Percentiles rank a stretch among this genome's conserved stretches.
phyloP scores from a whole-genome alignment of 2,797 vertebrate genomes.

The Fistularia tabacaria region DNA sequence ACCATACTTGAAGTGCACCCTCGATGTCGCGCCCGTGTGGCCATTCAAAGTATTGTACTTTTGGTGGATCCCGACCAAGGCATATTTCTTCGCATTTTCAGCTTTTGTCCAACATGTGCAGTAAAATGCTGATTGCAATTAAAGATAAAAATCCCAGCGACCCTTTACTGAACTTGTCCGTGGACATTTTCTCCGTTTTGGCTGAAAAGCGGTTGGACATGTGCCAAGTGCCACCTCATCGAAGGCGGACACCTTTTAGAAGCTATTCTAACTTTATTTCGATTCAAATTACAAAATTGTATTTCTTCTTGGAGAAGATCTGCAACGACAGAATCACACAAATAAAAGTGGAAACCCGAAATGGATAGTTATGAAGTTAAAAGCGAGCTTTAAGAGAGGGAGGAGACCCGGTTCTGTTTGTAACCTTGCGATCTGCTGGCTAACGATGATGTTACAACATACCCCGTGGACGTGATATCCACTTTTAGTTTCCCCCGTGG shows the following conservation, averaged over 20 bases:
- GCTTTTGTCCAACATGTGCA: background rate
- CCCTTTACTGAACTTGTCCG: background rate
- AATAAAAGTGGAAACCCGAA: no score
- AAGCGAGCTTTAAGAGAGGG: no score
- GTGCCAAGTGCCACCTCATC: slow-evolving; percentile 65
- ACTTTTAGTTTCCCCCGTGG: slow-evolving; percentile 76
- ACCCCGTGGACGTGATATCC: slow-evolving; percentile 93
- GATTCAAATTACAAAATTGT: no score
- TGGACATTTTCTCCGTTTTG: background rate
- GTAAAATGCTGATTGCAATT: background rate
- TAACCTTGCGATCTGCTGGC: slow-evolving; percentile 23
- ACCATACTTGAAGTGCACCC: background rate
- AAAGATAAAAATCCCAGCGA: no score
- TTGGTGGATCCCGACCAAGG: no score
- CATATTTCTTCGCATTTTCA: background rate
- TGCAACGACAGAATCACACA: no score
- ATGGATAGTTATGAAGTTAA: no score
- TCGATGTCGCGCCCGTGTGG: slow-evolving; percentile 27
- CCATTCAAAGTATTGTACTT: slow-evolving; percentile 1
- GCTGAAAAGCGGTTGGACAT: slow-evolving; percentile 3
- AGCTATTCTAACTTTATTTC: background rate
- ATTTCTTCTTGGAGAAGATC: no score
- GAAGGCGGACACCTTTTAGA: slow-evolving; percentile 19
- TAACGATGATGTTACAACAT: slow-evolving; percentile 30
- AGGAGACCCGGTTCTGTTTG: no score